phyloP scores from a whole-genome alignment of 2,797 vertebrate species.

The Trachops cirrhosus region DNA sequence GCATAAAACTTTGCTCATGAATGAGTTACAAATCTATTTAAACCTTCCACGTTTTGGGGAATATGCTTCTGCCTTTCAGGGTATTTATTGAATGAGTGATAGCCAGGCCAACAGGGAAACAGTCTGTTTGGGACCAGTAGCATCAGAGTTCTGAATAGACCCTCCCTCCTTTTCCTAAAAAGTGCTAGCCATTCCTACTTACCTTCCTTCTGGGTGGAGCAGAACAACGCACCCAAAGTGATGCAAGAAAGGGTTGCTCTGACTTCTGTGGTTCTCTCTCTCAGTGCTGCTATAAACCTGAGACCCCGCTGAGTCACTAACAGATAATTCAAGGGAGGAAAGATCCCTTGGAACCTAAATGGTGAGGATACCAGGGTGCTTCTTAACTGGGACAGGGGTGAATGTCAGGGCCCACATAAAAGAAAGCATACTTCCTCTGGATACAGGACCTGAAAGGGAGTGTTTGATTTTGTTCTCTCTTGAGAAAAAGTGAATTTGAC shows the following conservation, averaged over 20 bases:
- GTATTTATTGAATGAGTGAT: background rate
- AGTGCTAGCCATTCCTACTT: background rate
- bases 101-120: background rate
- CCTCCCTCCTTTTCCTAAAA: accelerated
- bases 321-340: background rate
- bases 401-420: too few species aligned
- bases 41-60: background rate
- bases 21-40: background rate
- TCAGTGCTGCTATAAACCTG: background rate
- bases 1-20: background rate
- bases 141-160: background rate
- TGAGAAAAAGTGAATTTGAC: background rate
- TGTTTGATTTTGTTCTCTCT: background rate
- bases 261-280: background rate
- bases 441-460: background rate
- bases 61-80: background rate
- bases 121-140: background rate
- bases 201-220: background rate
- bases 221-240: background rate
- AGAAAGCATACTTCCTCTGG: background rate
- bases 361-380: background rate
- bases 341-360: accelerated
- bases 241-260: background rate
- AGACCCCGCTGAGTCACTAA: background rate
- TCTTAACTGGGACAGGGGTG: background rate